Base-by-base conservation (phyloP, 1,140 invertebrate genomes). In the Drosophila navojoa region DNA sequence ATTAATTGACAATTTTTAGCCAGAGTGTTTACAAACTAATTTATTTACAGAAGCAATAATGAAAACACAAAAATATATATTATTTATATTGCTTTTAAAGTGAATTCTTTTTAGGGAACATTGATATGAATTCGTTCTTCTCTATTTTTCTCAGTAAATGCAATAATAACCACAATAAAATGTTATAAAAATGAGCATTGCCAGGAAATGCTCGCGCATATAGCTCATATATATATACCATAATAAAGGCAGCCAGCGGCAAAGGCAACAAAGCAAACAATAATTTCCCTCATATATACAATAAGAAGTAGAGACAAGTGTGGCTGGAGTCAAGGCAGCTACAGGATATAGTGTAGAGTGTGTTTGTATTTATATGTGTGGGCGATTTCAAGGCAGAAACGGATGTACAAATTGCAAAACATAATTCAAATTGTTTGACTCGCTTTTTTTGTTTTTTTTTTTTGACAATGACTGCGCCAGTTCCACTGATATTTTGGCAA, bases 371-470 rank as follows among this genome's bases (percentile, higher is more conserved):
- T 69, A 60, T 69, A 60, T 22, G 66, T 67, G 76, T 72, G 68
- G 40, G 68, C 49, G 77, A 55, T 79, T 66, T 62, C 32, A 86
- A 86, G 70, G 67, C 82, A 75, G 62, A 69, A 84, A 71, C 85
- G 84, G 84, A 89, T 89, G 82, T 90, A 90, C 80, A 90, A 90
- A 90, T 90, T 91, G 87, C 87, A 73, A 70, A 77, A 82, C 87
- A 90, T 90, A 90, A 90, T 90, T 90, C 87, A 90, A 90, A 90
- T 91, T 90, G 87, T 84, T 89, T 90, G 87, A 90, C 87, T 79
- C 35, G 11, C 10, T 32, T 32, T 32, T 29, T 29, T 29, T 29
- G 4, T 32, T 32, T 32, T 38, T 75, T 71, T 79, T 77, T 67
- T 79, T 89, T 84, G 71, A 89, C 79, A 84, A 86, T 81, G 79